These are phyloP conservation scores for Callipepla squamata DNA, from an alignment of 2,113 vertebrate genomes.

Conservation along the genomic window DNA sequence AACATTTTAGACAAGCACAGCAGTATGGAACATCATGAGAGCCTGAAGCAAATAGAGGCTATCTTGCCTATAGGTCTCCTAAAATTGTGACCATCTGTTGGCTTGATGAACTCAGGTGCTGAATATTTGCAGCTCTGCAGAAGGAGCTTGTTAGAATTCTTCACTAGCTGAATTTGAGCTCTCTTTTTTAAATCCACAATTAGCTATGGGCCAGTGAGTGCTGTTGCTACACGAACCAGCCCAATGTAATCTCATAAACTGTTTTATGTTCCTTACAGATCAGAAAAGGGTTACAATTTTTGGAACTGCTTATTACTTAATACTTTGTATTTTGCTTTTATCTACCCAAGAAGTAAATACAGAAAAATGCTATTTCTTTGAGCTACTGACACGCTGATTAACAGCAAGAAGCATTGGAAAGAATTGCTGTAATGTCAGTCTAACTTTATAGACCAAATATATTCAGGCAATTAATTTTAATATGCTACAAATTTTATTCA, in stretches of 20 bases:
- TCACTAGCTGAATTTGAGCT: not conserved
- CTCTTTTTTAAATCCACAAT: not conserved
- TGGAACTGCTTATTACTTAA: not conserved
- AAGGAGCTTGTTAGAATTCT: not conserved
- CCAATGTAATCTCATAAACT: not conserved
- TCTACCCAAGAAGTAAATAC: not conserved
- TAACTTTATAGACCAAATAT: slow-evolving; percentile 44
- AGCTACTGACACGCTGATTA: not conserved
- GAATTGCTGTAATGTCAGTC: not conserved
- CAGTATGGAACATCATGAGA: not conserved
- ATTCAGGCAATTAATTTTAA: slow-evolving; percentile 46
- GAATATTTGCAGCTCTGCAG: not conserved
- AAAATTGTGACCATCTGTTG: slow-evolving; percentile 53
- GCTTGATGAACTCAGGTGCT: slow-evolving; percentile 23
- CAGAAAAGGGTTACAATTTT: not conserved
- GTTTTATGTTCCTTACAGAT: not conserved
- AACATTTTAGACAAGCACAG: not conserved
- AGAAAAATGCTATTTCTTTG: not conserved
- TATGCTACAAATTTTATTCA: slow-evolving; percentile 35
- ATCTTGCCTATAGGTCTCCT: not conserved
- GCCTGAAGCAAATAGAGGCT: slow-evolving; percentile 13
- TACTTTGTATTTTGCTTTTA: not conserved
- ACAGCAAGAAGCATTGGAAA: not conserved
- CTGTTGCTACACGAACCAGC: not conserved
- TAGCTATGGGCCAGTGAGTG: not conserved